A percentile compares a stretch with the other conserved stretches of the same genome.
Conservation (phyloP, 2,797 vertebrate species). For the Poeciliopsis paucimaculata region DNA sequence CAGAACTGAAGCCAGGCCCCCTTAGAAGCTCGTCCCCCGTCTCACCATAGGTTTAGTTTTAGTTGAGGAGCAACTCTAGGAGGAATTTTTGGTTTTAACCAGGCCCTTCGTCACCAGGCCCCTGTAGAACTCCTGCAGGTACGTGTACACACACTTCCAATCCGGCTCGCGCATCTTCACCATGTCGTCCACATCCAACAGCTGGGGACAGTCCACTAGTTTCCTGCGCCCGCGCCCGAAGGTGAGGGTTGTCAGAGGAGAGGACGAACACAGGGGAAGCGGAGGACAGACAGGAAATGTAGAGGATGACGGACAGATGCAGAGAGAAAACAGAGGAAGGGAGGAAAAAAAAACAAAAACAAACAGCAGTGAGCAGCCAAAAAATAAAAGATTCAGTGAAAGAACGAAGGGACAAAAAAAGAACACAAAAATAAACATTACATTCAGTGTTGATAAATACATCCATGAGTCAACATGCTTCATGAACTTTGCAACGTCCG, state of each 20-base stretch:
- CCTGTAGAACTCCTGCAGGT: constrained; percentile 99
- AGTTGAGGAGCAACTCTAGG: constrained; percentile 83
- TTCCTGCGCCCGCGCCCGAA: constrained; percentile 84
- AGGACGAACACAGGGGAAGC: constrained; percentile 40
- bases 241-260: constrained; percentile 64
- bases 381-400: constrained; percentile 65
- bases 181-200: constrained; percentile 99
- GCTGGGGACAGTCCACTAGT: constrained; percentile 96
- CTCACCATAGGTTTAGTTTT: constrained; percentile 90
- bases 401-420: constrained; percentile 65
- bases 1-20: constrained; percentile 54
- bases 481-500: constrained; percentile 69
- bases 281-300: constrained; percentile 16
- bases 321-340: constrained; percentile 14
- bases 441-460: constrained; percentile 80
- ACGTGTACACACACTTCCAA: constrained; percentile 99
- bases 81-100: constrained; percentile 99
- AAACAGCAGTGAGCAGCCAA: constrained; percentile 81
- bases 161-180: constrained; percentile 99
- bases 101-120: constrained; percentile 99
- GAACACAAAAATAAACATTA: constrained; percentile 83
- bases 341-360: constrained; percentile 21
- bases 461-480: constrained; percentile 85
- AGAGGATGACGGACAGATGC: constrained; percentile 27
- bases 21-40: constrained; percentile 70